These are phyloP conservation scores for Danio rerio DNA, from an alignment of 2,113 vertebrate genomes.

Conservation along the genomic window GRCz12tu NC_133187.1:18046001-18046500, in stretches of 20 bases:
- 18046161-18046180: slow-evolving; percentile 79
- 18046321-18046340: no score
- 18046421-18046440: background rate
- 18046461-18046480: slow-evolving; percentile 51
- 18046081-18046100: slow-evolving; percentile 78
- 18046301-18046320: no score
- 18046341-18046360: no score
- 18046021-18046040: no score
- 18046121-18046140: slow-evolving; percentile 87
- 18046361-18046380: no score
- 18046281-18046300: slow-evolving; percentile 59
- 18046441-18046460: background rate
- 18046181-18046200: slow-evolving; percentile 88
- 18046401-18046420: slow-evolving; percentile 28
- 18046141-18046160: slow-evolving; percentile 84
- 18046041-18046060: no score
- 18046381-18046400: background rate
- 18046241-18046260: slow-evolving; percentile 79
- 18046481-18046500: slow-evolving; percentile 62
- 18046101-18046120: slow-evolving; percentile 84
- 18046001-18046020: no score
- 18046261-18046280: slow-evolving; percentile 86
- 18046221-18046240: slow-evolving; percentile 86
- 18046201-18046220: slow-evolving; percentile 82
- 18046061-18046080: background rate